A percentile compares a stretch with the other conserved stretches of the same genome.
phyloP scores from a whole-genome alignment of 1,140 invertebrate species.

The Wiebesia pumilae region DNA sequence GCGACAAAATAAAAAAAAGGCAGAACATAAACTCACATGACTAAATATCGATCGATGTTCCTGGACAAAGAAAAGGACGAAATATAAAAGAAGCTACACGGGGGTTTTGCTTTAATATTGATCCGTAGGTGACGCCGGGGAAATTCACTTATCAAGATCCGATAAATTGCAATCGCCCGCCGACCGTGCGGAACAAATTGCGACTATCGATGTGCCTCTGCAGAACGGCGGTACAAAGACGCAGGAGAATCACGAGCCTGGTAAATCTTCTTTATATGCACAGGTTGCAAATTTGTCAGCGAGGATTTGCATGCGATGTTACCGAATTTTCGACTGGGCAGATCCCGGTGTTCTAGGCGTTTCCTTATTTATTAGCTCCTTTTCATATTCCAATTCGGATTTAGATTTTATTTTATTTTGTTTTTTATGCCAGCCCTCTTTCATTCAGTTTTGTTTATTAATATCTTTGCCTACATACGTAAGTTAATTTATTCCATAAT shows the following conservation, averaged over 20 bases:
- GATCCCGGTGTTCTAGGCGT: background rate
- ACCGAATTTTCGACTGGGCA: background rate
- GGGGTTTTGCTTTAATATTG: conserved; percentile 45
- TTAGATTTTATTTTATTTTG: too few relatives aligned
- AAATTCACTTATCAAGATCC: conserved; percentile 71
- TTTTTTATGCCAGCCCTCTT: too few relatives aligned
- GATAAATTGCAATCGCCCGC: conserved; percentile 72
- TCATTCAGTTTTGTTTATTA: too few relatives aligned
- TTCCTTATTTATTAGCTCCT: too few relatives aligned
- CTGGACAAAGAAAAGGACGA: conserved; percentile 6
- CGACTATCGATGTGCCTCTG: conserved; percentile 71
- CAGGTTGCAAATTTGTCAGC: background rate
- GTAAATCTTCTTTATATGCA: conserved; percentile 58
- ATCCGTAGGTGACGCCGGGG: conserved; percentile 65
- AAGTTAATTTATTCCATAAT: too few relatives aligned
- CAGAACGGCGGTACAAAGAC: conserved; percentile 74
- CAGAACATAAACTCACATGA: background rate
- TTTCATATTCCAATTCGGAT: too few relatives aligned
- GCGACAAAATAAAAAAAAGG: background rate
- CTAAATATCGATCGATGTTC: background rate
- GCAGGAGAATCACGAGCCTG: conserved; percentile 72
- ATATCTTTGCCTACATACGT: too few relatives aligned
- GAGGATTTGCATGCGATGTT: background rate
- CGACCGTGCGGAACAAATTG: conserved; percentile 71
- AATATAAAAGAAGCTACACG: conserved; percentile 13